phyloP scores from a whole-genome alignment of 2,113 vertebrate species.

The Antechinus stuartii region DNA sequence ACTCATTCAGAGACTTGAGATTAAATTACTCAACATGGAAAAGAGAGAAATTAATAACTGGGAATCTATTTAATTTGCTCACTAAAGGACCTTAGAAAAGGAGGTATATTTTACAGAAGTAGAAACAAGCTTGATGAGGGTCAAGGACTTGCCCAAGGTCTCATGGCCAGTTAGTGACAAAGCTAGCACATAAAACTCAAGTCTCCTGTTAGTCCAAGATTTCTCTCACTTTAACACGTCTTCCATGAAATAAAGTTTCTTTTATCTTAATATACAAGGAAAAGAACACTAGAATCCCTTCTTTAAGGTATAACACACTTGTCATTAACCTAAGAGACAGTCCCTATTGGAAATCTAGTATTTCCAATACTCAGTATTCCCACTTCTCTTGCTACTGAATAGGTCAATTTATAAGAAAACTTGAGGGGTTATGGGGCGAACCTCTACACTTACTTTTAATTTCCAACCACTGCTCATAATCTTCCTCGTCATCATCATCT shows the following conservation, averaged over 20 bases:
- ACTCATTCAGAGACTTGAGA: not conserved
- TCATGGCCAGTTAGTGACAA: not conserved
- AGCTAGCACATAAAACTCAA: not conserved
- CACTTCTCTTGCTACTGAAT: fast-evolving
- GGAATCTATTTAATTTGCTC: not conserved
- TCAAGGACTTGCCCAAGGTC: not conserved
- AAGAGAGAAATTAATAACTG: not conserved
- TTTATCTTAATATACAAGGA: not conserved
- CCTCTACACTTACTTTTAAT: slow-evolving; percentile 85
- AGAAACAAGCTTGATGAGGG: not conserved
- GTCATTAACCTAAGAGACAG: not conserved
- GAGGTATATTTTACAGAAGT: not conserved
- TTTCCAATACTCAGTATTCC: not conserved
- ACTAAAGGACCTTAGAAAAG: not conserved
- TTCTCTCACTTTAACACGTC: not conserved
- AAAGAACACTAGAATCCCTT: not conserved
- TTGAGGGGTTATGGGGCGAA: not conserved
- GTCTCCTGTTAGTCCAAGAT: not conserved
- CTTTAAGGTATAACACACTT: not conserved
- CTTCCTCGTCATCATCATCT: slow-evolving; percentile 93
- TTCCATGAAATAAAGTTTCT: not conserved
- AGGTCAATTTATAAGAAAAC: not conserved
- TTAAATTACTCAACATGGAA: not conserved
- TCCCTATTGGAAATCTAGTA: not conserved
- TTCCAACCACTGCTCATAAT: slow-evolving; percentile 90